These are phyloP conservation scores for Dysidea cf. avara DNA, from an alignment of 37 sponge, comb jelly and placozoan species.

Conservation along the genomic window DNA sequence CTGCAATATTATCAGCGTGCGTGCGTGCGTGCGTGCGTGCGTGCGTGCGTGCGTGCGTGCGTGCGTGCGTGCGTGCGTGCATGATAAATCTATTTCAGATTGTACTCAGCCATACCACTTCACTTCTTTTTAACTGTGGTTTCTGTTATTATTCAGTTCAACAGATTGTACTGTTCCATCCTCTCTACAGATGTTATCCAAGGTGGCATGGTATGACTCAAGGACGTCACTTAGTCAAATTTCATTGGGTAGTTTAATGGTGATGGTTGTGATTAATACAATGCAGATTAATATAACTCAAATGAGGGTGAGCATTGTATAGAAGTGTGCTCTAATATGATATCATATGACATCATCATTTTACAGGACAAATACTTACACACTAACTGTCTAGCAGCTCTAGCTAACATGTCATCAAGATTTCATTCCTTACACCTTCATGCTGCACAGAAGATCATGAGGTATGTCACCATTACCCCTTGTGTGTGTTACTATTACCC, in stretches of 20 bases:
- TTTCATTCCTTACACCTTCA: constrained; percentile 80
- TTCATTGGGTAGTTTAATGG: constrained; percentile 84
- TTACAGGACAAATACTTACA: constrained; percentile 92
- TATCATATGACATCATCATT: neutral
- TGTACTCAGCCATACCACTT: too few relatives aligned
- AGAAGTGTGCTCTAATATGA: neutral
- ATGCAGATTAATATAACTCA: constrained; percentile 92
- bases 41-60: constrained; percentile 4
- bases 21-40: constrained; percentile 6
- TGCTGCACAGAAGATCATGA: constrained; percentile 82
- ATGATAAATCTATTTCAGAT: too few relatives aligned
- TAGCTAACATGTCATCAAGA: constrained; percentile 94
- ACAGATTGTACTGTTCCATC: neutral
- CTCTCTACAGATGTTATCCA: constrained; percentile 45
- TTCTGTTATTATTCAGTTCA: neutral
- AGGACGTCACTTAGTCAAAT: constrained; percentile 55
- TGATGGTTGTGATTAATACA: constrained; percentile 79
- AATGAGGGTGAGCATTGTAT: constrained; percentile 64
- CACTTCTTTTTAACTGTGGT: neutral
- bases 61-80: too few relatives aligned
- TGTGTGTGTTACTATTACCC: neutral
- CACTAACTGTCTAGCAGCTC: constrained; percentile 96
- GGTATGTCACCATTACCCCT: constrained; percentile 23
- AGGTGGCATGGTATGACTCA: constrained; percentile 89
- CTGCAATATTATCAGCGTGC: neutral